phyloP scores from a whole-genome alignment of 92 coral and sea anemone species.

The Parazoanthus atlanticus region DNA sequence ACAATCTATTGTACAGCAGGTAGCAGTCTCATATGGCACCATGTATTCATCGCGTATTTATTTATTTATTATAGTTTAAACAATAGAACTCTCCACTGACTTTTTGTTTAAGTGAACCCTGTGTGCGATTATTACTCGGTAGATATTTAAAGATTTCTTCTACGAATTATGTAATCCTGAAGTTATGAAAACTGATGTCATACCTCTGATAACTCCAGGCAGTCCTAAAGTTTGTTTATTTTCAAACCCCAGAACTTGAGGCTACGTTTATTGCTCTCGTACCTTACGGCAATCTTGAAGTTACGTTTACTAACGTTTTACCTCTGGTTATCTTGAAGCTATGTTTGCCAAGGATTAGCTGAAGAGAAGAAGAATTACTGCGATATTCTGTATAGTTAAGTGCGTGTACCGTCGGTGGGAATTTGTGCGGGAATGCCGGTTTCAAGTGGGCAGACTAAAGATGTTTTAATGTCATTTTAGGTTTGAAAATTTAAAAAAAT shows the following conservation, averaged over 20 bases:
- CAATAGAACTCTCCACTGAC: no score
- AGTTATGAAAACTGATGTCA: not conserved
- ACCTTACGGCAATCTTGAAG: not conserved
- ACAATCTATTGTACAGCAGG: not conserved
- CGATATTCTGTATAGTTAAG: not conserved
- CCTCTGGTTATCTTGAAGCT: not conserved
- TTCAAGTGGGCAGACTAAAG: not conserved
- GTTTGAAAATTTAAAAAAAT: no score
- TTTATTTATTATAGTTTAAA: not conserved
- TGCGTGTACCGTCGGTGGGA: not conserved
- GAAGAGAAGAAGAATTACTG: not conserved
- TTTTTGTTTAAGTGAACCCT: not conserved
- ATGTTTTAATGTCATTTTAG: no score
- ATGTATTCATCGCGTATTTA: not conserved
- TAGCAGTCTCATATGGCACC: slow-evolving; percentile 22
- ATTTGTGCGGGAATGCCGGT: not conserved
- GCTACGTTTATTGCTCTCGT: not conserved
- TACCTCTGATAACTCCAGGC: not conserved
- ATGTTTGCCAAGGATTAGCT: not conserved
- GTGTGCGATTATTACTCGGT: not conserved
- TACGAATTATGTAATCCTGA: not conserved
- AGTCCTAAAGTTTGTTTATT: not conserved
- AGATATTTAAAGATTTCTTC: not conserved
- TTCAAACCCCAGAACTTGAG: not conserved
- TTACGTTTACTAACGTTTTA: no score